phyloP scores from a whole-genome alignment of 2,888 invertebrate species.

The Meandrusa payeni region DNA sequence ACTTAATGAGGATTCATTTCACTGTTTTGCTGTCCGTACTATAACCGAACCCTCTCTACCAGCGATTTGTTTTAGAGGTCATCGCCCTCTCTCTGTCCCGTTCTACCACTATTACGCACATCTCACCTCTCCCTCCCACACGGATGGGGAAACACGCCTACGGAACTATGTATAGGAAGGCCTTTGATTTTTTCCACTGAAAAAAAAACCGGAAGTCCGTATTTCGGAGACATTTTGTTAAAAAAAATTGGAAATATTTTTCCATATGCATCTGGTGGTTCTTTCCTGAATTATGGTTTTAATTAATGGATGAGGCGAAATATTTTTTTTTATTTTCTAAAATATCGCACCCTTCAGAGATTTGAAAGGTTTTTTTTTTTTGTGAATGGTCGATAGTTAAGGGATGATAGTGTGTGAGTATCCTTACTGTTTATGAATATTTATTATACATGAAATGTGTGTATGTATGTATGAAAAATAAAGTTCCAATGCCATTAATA shows the following conservation, averaged over 20 bases:
- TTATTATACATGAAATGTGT: neutral
- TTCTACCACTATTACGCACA: slow-evolving; percentile 45
- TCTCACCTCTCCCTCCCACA: slow-evolving; percentile 50
- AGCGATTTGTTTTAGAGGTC: slow-evolving; percentile 80
- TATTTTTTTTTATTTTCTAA: neutral
- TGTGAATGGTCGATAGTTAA: too few species aligned
- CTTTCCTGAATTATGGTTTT: slow-evolving; percentile 4
- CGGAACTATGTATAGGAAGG: slow-evolving; percentile 61
- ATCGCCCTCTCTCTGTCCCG: slow-evolving; percentile 63
- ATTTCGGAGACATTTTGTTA: slow-evolving; percentile 43
- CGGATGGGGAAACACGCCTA: slow-evolving; percentile 61
- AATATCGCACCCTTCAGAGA: neutral
- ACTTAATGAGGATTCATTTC: slow-evolving; percentile 18
- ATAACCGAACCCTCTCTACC: slow-evolving; percentile 74
- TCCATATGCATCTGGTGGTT: slow-evolving; percentile 12
- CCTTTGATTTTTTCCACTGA: slow-evolving; percentile 55
- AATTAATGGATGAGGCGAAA: slow-evolving; percentile 1
- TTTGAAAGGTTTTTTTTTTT: neutral
- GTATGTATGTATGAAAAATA: too few species aligned
- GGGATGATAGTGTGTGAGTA: neutral
- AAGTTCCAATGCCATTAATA: too few species aligned
- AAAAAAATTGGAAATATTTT: slow-evolving; percentile 19
- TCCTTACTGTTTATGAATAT: too few species aligned
- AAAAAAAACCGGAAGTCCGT: slow-evolving; percentile 58
- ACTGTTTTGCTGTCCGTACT: slow-evolving; percentile 58